Evolutionary conservation across 1,140 invertebrate genomes (phyloP), one percentile per base, ranked within the genome.

Genomic region (Homarus americanus): DNA sequence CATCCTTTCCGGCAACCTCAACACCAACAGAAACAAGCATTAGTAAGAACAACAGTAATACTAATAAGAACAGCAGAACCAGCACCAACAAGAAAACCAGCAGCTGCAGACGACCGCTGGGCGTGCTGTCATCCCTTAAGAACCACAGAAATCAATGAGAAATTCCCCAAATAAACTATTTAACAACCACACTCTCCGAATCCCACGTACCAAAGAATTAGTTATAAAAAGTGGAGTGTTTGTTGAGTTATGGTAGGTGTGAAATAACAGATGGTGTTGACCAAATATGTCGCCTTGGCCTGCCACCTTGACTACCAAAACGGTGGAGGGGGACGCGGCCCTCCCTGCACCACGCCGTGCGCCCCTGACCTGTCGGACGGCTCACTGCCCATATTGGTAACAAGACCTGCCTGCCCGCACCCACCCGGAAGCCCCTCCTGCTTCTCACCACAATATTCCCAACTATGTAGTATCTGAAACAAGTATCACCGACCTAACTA

Each of bases 101-200:
- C 58, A 88, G 76, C 40, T 83, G 88, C 40, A 72, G 88, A 40
- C 36, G 80, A 32, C 88, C 88, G 0, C 80, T 90, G n/a, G 88
- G 80, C 7, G 88, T 90, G n/a, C 66, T 90, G 24, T 90, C 88
- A 17, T 90, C 88, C 15, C 82, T 90, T 9, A 90, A 90, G 73
- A 90, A 82, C 80, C 88, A 90, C 41, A 90, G 88, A 84, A 82
- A 83, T 72, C 72, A 83, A 75, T 76, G 63, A 83, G 24, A n/a
- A 38, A 38, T 5, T 2, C 12, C 0, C 0, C 9, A 78, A 44
- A 38, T n/a, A 24, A 32, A 36, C 38, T 3, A 53, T 32, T 75
- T 66, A n/a, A n/a, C 15, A 32, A 32, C n/a, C 58, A 24, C 10
- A 53, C 69, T 72, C 32, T 73, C 86, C 66, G 15, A 40, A 2